phyloP scores from a whole-genome alignment of 2,888 invertebrate genomes.

The Aphidoletes aphidimyza region DNA sequence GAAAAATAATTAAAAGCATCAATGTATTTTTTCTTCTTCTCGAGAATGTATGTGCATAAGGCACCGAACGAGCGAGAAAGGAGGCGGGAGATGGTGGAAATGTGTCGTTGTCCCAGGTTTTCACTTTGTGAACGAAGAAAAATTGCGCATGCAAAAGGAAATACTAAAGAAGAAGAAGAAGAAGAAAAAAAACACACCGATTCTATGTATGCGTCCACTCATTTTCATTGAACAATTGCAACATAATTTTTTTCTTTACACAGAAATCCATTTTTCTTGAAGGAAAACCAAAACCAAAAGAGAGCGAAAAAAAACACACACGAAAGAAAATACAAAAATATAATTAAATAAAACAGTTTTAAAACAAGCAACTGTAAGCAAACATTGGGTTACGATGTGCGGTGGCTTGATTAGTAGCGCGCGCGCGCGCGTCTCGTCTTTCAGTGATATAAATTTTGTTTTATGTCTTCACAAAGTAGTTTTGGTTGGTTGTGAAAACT shows the following conservation, averaged over 20 bases:
- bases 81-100: too few species aligned
- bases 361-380: background rate
- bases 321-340: background rate
- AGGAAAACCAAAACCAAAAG: too few species aligned
- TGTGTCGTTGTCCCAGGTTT: too few species aligned
- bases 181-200: background rate
- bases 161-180: background rate
- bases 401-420: slow-evolving; percentile 10
- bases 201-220: background rate
- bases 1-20: slow-evolving; percentile 19
- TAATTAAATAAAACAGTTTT: slow-evolving; percentile 6
- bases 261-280: background rate
- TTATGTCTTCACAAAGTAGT: background rate
- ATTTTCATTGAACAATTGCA: background rate
- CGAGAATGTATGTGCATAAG: too few species aligned
- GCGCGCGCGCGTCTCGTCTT: too few species aligned
- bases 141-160: background rate
- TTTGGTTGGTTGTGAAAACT: background rate
- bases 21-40: too few species aligned
- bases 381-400: background rate
- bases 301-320: background rate
- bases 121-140: too few species aligned
- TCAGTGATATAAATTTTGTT: background rate
- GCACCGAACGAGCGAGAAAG: too few species aligned
- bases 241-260: background rate